Percentiles rank a stretch among this genome's conserved stretches.
phyloP scores from a whole-genome alignment of 2,888 invertebrate species.

The Siphlonurus alternatus region DNA sequence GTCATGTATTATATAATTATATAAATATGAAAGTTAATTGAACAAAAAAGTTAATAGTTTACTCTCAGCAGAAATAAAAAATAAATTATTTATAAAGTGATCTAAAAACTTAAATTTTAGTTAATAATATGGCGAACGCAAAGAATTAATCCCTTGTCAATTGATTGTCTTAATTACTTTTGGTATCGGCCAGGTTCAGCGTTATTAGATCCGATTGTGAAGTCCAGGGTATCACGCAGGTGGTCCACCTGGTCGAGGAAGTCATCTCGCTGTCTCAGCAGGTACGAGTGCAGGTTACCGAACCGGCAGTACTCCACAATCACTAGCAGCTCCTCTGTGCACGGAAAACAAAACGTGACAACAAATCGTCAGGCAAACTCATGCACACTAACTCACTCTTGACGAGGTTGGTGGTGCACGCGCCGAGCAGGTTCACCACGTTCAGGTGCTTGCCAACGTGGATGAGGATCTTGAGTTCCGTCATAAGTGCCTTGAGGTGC shows the following conservation, averaged over 20 bases:
- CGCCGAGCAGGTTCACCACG: constrained; percentile 35
- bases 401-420: constrained; percentile 29
- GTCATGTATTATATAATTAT: too few relatives aligned
- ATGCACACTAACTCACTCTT: constrained; percentile 24
- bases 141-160: too few relatives aligned
- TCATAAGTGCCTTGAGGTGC: constrained; percentile 31
- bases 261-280: constrained; percentile 5
- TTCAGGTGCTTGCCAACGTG: constrained; percentile 35
- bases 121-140: too few relatives aligned
- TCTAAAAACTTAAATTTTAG: too few relatives aligned
- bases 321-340: not conserved
- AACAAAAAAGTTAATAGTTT: not conserved
- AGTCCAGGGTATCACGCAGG: not conserved
- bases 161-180: not conserved
- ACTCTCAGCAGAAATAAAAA: not conserved
- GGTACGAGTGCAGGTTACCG: constrained; percentile 7
- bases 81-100: too few relatives aligned
- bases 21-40: too few relatives aligned
- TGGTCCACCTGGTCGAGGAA: constrained; percentile 4
- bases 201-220: not conserved
- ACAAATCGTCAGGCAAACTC: too few relatives aligned
- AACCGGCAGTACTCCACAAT: constrained; percentile 5
- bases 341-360: too few relatives aligned
- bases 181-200: not conserved
- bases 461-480: constrained; percentile 34